Base-by-base conservation (phyloP, 2,888 invertebrate genomes). In the Syritta pipiens region DNA sequence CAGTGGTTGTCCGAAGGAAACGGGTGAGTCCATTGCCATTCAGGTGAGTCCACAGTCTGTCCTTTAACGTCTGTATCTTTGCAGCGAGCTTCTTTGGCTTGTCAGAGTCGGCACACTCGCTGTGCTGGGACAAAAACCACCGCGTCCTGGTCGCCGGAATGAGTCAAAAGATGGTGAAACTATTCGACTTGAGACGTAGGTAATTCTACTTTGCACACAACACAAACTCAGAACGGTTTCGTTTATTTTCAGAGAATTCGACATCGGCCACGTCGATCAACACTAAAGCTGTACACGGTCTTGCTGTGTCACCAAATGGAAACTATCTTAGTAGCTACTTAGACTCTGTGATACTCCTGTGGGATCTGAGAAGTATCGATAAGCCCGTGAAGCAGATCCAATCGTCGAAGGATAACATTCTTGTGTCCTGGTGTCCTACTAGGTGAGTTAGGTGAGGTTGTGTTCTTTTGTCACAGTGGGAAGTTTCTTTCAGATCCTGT, bases 291-390 rank as follows among this genome's bases (percentile, higher is more conserved):
- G 96, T 97, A 30, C 93, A 93, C 88, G 97, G 96, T 46, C 91
- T 96, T 10, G 92, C 93, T 71, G 92, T 96, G 1, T 95, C 97
- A 88, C 94, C 95, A 1, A 91, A 93, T 86, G 93, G 94, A 83
- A 92, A 93, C 88, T 93, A 96, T 88, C 86, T 97, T 12, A 96
- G 97, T 57, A 96, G 97, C 35, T 96, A 93, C 85, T 91, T 93
- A 42, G 97, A 97, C 85, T 93, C 93, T 85, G 93, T 93, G 84
- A 93, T 96, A 67, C 93, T 92, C 81, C 91, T 97, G 68, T 98
- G 97, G 97, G 98, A 98, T 88, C 92, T 94, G 48, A 90, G 97
- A 63, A 93, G 93, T 84, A 94, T 97, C 85, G 95, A 96, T 83
- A 94, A 95, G 84, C 96, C 97, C 0, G 90, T 95, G 22, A 92